Evolutionary conservation across 2,888 invertebrate genomes (phyloP), one percentile per base, ranked within the genome.

Genomic region (Himalopsyche japonica): DNA sequence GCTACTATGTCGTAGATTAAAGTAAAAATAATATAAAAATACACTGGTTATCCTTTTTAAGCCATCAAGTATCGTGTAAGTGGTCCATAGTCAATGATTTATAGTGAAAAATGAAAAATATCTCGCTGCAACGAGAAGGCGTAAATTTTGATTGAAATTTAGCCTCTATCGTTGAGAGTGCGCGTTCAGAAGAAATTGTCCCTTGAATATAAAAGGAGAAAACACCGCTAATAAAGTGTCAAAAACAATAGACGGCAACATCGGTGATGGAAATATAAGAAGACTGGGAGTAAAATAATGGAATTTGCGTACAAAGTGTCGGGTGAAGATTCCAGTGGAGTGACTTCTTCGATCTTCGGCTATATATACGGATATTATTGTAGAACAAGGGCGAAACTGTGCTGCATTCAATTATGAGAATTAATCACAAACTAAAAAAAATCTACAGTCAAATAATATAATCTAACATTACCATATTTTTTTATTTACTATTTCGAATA

Each of bases 201-300:
- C 27, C 78, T 47, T 15, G 78, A 85, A 80, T 82, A 83, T 83
- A 85, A 84, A 82, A 80, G 32, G 79, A 80, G 78, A 82, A 82
- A 86, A 84, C 86, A 82, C 82, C 79, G 82, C 82, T 84, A 86
- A 86, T 86, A 86, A 86, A 86, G 84, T 84, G 84, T 82, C 84
- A 86, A 82, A 86, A 86, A 86, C 84, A 86, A 86, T 84, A 81
- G 79, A 80, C 84, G 37, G 49, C 64, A 76, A 47, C 76, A 79
- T 78, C 70, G 81, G 76, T 84, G 82, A 84, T 70, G 80, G 80
- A 84, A 84, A 83, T 83, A 79, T 80, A 83, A 83, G 80, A 47
- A 32, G 82, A 78, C 82, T 82, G 24, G 64, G 57, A 49, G 57
- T 82, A 82, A 79, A 82, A 79, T 82, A 82, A 82, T 82, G 82